These are phyloP conservation scores for Encarsia formosa DNA, from an alignment of 2,888 invertebrate genomes.

Conservation along the genomic window DNA sequence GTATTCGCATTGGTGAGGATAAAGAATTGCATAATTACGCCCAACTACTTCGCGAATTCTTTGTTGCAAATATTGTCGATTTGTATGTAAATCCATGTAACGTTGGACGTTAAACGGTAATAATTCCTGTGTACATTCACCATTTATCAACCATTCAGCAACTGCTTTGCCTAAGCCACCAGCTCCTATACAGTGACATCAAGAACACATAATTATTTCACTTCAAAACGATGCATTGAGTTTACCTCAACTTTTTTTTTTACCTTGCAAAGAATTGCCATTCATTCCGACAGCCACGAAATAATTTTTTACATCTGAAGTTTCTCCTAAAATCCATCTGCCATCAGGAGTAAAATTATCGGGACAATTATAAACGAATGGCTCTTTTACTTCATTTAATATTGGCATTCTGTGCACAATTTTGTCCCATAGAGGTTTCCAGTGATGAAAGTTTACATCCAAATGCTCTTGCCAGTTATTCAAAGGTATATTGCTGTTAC, in stretches of 20 bases:
- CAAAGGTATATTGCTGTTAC: conserved; percentile 46
- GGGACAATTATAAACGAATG: conserved; percentile 60
- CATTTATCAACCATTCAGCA: conserved; percentile 67
- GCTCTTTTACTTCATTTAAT: conserved; percentile 53
- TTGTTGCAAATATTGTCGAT: conserved; percentile 59
- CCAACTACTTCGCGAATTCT: conserved; percentile 65
- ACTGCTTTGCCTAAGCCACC: conserved; percentile 67
- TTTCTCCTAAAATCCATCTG: conserved; percentile 65
- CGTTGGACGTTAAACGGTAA: conserved; percentile 64
- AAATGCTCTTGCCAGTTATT: conserved; percentile 55
- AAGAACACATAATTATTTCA: too few relatives aligned
- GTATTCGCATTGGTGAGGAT: conserved; percentile 61
- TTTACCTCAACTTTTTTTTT: neutral
- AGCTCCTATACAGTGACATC: conserved; percentile 52
- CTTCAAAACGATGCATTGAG: neutral
- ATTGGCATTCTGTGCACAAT: conserved; percentile 57
- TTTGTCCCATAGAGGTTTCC: conserved; percentile 57
- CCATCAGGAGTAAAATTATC: conserved; percentile 72
- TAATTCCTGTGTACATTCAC: conserved; percentile 60
- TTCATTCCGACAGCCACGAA: conserved; percentile 73
- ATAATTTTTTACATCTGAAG: conserved; percentile 66
- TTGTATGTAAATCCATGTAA: conserved; percentile 65
- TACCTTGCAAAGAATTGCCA: conserved; percentile 61
- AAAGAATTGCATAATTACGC: conserved; percentile 58
- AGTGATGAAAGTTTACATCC: conserved; percentile 60